Conservation (phyloP, 2,888 invertebrate genomes). For the Acanthosepion pharaonis region DNA sequence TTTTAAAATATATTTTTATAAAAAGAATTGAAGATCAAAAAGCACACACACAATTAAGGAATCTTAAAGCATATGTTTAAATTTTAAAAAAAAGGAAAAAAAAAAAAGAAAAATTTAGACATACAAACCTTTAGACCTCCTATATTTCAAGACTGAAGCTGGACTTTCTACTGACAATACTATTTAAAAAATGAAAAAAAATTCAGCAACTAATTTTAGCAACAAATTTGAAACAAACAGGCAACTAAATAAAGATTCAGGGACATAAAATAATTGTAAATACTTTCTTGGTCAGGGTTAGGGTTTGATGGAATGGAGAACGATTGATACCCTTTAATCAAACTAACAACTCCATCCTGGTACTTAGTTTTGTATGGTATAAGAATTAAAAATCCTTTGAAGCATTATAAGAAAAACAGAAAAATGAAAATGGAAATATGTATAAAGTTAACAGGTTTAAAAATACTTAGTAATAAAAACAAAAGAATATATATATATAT, state of each 20-base stretch:
- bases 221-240: not conserved
- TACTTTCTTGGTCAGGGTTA: too few species aligned
- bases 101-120: not conserved
- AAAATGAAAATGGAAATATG: too few species aligned
- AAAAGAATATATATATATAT: not conserved
- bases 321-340: too few species aligned
- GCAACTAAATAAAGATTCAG: not conserved
- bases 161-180: not conserved
- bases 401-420: too few species aligned
- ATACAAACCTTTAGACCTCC: not conserved
- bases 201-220: not conserved
- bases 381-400: too few species aligned
- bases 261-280: not conserved
- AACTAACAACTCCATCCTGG: too few species aligned
- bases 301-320: too few species aligned
- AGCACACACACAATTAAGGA: not conserved
- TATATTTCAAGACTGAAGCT: not conserved
- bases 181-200: not conserved
- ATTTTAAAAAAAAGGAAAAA: not conserved
- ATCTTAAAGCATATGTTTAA: not conserved
- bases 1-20: not conserved
- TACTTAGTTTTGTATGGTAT: too few species aligned
- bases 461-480: not conserved
- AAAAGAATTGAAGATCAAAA: not conserved
- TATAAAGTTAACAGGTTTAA: too few species aligned